Percentiles rank a stretch among this genome's conserved stretches.
Conservation (phyloP, 1,140 invertebrate genomes). For the Chionoecetes opilio region DNA sequence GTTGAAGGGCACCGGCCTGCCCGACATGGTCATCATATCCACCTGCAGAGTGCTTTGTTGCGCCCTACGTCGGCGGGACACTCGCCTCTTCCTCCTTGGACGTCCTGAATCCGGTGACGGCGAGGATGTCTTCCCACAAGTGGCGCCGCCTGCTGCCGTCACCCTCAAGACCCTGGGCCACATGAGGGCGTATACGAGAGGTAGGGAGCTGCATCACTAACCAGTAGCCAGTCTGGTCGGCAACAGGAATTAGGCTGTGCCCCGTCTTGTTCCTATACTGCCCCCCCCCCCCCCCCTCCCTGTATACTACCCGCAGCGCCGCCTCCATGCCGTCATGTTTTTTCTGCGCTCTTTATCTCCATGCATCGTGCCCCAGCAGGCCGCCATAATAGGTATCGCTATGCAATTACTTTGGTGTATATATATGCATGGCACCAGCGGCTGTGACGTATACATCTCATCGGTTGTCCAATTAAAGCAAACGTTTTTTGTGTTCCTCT, state of each 20-base stretch:
- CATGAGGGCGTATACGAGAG: conserved; percentile 54
- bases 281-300: not conserved
- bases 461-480: not conserved
- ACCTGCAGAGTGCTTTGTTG: conserved; percentile 63
- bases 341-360: not conserved
- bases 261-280: not conserved
- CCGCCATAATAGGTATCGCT: not conserved
- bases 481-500: not conserved
- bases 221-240: not conserved
- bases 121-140: conserved; percentile 65
- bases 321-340: not conserved
- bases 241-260: not conserved
- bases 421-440: not conserved
- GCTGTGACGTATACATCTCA: not conserved
- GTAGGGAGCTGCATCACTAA: conserved; percentile 46
- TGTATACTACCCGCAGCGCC: not conserved
- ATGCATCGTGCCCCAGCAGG: not conserved
- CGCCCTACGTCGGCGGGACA: conserved; percentile 60
- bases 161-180: conserved; percentile 43
- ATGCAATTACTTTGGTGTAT: not conserved
- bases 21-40: conserved; percentile 18
- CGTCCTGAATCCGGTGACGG: not conserved
- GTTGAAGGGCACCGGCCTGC: conserved; percentile 56
- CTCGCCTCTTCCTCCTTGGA: conserved; percentile 66
- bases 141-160: conserved; percentile 61